phyloP scores from a whole-genome alignment of 2,113 vertebrate genomes.

The Anoplopoma fimbria region DNA sequence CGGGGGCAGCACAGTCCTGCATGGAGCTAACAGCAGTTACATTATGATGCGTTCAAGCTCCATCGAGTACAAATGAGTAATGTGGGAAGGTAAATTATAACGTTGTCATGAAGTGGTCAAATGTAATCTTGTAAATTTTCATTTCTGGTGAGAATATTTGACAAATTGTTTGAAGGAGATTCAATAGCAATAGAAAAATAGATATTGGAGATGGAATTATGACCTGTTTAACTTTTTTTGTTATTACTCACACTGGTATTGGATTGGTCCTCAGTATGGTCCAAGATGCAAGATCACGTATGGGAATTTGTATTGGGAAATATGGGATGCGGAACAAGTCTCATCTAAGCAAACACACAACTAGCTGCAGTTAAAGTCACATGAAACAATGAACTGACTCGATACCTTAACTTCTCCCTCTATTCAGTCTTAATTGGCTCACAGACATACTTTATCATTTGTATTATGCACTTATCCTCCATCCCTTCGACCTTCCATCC shows the following conservation, averaged over 20 bases:
- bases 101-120: neutral
- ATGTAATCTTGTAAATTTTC: no score
- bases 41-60: neutral
- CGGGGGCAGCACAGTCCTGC: no score
- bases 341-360: neutral
- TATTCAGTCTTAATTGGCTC: slow-evolving; percentile 49
- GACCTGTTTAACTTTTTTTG: no score
- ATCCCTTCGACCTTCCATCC: slow-evolving; percentile 8
- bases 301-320: neutral
- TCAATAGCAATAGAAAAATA: neutral
- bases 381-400: neutral
- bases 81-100: neutral
- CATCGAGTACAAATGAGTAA: no score
- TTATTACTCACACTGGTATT: no score
- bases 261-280: no score
- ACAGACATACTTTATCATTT: slow-evolving; percentile 63
- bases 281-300: no score
- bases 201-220: no score
- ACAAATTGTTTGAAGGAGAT: neutral
- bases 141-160: no score
- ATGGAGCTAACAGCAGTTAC: no score
- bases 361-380: neutral
- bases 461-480: slow-evolving; percentile 46
- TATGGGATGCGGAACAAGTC: neutral
- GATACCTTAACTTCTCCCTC: neutral